Conservation (phyloP, 2,888 invertebrate genomes). For the Asteroscopus sphinx region DNA sequence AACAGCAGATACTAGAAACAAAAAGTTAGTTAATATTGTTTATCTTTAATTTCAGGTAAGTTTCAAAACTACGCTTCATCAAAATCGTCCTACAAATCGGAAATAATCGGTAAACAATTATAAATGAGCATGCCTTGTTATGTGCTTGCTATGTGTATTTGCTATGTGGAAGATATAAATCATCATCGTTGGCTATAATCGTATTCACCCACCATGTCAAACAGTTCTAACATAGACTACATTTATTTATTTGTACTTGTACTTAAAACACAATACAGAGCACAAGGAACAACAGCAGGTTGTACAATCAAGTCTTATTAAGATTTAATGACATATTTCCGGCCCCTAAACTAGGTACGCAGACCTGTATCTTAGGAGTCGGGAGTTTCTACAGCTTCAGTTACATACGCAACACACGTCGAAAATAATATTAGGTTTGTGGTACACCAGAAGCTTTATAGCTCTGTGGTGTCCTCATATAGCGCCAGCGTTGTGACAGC, state of each 20-base stretch:
- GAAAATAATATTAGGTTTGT: slow-evolving; percentile 16
- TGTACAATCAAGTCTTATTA: too few relatives aligned
- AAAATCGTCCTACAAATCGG: neutral
- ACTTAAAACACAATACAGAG: too few relatives aligned
- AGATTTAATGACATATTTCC: too few relatives aligned
- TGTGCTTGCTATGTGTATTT: too few relatives aligned
- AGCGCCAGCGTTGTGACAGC: slow-evolving; percentile 53
- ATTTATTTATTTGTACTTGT: too few relatives aligned
- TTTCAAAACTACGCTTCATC: neutral
- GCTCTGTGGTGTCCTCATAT: slow-evolving; percentile 51
- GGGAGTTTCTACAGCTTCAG: too few relatives aligned
- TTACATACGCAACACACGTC: neutral
- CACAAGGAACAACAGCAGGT: too few relatives aligned
- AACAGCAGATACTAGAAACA: too few relatives aligned
- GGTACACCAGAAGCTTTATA: slow-evolving; percentile 46
- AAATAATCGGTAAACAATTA: slow-evolving; percentile 22
- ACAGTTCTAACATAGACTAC: too few relatives aligned
- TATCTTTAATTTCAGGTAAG: slow-evolving; percentile 55
- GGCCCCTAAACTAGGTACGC: too few relatives aligned
- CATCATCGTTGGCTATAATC: neutral
- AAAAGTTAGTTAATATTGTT: neutral
- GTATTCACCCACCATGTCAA: neutral
- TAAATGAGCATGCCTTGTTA: neutral
- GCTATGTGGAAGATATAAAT: neutral
- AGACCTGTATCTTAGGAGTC: too few relatives aligned